Evolutionary conservation across 2,888 invertebrate species (phyloP), one percentile per base, ranked within the genome.

Genomic region (Choreutis nemorana): DNA sequence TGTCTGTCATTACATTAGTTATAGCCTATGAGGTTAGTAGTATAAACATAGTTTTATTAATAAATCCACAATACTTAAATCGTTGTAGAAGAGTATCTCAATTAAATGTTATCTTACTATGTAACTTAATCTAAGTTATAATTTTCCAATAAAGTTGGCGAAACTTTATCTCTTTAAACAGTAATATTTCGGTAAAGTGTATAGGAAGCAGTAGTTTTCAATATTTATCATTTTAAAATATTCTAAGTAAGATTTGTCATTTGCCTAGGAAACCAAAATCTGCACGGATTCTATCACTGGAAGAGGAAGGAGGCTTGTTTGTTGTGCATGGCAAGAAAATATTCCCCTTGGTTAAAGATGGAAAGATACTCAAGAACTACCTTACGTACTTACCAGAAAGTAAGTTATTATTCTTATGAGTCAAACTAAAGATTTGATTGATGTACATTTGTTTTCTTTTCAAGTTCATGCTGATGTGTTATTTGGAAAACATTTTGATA

Each of bases 291-390:
- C 21, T 59, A n/a, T 53, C 67, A 2, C 35, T 67, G 3, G 65
- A 68, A 26, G 65, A 68, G 11, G 62, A 73, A 26, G 71, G 71
- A 0, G 62, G 59, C 0, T 36, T 75, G 3, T 72, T 67, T 23
- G 65, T 72, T 1, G 55, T 66, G 48, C 45, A 59, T 3, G 61
- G 65, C 5, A 71, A 63, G 31, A 66, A 59, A 37, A 56, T 73
- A 21, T 71, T 59, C 28, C 75, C 75, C 0, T 7, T 77, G 0
- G 48, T 72, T 2, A 68, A 61, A 29, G 58, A 65, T 27, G 67
- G 63, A 2, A 64, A 54, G 30, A 35, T 45, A 4, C 28, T 64
- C 1, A 64, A 63, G 36, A 66, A 60, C 23, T 66, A 57, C 18
- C 36, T 62, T 14, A 52, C 44, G 1, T 61, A 51, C 32, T 35